phyloP scores from a whole-genome alignment of 2,113 vertebrate genomes.

The Microcebus ravelobensis region DNA sequence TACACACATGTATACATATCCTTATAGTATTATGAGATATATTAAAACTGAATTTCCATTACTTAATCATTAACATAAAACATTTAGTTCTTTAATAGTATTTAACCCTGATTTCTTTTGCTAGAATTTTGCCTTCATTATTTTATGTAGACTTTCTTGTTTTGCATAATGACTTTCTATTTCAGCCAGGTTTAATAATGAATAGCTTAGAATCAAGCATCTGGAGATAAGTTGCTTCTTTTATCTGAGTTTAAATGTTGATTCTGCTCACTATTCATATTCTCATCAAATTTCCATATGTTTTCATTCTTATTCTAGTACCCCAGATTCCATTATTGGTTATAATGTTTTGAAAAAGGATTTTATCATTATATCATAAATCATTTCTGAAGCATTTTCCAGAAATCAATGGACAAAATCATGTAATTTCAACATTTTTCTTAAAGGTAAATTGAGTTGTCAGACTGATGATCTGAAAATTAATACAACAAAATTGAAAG shows the following conservation, averaged over 20 bases:
- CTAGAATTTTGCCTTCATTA: neutral
- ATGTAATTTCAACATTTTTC: slow-evolving; percentile 46
- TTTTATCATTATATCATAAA: slow-evolving; percentile 40
- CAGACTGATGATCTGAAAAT: slow-evolving; percentile 27
- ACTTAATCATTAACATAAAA: neutral
- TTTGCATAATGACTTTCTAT: neutral
- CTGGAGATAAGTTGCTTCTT: neutral
- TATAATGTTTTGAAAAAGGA: neutral
- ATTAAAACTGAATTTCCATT: neutral
- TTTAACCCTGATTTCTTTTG: neutral
- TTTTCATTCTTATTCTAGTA: neutral
- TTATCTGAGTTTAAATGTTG: neutral
- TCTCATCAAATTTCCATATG: neutral
- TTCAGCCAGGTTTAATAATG: neutral
- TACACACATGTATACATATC: neutral
- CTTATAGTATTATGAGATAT: neutral
- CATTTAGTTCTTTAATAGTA: neutral
- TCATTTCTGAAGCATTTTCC: slow-evolving; percentile 61
- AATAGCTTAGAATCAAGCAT: neutral
- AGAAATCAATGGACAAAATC: slow-evolving; percentile 51
- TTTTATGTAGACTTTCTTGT: neutral
- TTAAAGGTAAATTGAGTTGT: slow-evolving; percentile 59
- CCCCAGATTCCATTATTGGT: slow-evolving; percentile 22
- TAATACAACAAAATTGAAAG: slow-evolving; percentile 34
- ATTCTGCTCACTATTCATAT: neutral